A percentile compares a stretch with the other conserved stretches of the same genome.
Conservation (phyloP, 2,113 vertebrate genomes). For the Brienomyrus longianalis region DNA sequence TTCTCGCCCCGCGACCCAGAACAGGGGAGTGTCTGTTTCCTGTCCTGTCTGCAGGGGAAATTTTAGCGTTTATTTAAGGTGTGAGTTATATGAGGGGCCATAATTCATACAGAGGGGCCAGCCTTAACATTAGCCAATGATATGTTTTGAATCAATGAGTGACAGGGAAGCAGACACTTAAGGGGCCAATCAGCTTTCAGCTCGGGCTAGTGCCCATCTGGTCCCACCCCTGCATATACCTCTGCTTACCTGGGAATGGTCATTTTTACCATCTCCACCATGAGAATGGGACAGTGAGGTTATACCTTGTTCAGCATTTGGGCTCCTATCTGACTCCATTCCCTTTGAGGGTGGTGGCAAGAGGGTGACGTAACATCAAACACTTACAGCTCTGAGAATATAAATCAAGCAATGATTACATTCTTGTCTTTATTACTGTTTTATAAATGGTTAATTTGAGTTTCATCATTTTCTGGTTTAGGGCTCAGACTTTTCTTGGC, state of each 20-base stretch:
- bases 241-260: background rate
- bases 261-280: background rate
- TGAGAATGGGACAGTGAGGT: background rate
- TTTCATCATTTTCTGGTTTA: background rate
- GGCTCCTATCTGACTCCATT: background rate
- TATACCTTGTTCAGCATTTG: background rate
- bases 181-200: background rate
- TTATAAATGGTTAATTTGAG: constrained; percentile 15
- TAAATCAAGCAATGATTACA: constrained; percentile 10
- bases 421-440: background rate
- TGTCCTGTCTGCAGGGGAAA: background rate
- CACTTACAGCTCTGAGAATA: background rate
- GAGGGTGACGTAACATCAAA: background rate
- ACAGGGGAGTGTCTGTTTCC: background rate
- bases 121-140: background rate
- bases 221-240: background rate
- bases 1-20: background rate
- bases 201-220: background rate
- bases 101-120: background rate
- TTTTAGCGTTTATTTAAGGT: background rate
- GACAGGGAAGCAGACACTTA: background rate
- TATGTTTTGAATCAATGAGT: background rate
- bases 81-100: background rate
- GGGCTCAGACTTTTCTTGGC: background rate
- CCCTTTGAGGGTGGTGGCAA: background rate